phyloP scores from a whole-genome alignment of 1,140 invertebrate species.

The Pogonomyrmex barbatus region DNA sequence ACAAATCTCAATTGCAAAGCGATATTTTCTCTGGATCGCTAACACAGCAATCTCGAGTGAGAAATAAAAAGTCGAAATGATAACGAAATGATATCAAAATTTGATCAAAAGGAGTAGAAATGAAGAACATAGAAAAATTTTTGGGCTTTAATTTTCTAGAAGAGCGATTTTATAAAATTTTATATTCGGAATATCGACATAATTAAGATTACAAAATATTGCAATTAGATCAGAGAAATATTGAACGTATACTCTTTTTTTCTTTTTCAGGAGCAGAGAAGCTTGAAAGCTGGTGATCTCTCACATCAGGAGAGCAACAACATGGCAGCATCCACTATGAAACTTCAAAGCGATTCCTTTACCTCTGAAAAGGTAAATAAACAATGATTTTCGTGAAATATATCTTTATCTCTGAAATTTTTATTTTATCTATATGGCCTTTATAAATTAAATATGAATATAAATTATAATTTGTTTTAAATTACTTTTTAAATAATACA shows the following conservation, averaged over 20 bases:
- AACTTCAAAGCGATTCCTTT: constrained; percentile 94
- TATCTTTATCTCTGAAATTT: too few species aligned
- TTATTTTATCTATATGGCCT: too few species aligned
- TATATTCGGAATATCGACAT: too few species aligned
- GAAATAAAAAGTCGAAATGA: too few species aligned
- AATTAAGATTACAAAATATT: neutral
- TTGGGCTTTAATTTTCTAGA: neutral
- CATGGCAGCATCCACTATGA: constrained; percentile 91
- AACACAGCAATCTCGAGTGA: neutral
- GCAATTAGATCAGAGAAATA: neutral
- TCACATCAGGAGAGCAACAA: constrained; percentile 94
- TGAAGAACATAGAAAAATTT: too few species aligned
- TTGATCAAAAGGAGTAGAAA: too few species aligned
- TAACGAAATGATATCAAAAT: too few species aligned
- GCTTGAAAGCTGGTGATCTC: constrained; percentile 93
- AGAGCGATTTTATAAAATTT: neutral
- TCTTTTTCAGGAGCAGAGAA: constrained; percentile 90
- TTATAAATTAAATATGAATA: too few species aligned
- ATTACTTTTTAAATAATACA: too few species aligned
- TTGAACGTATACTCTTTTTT: constrained; percentile 66
- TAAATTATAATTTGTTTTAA: too few species aligned
- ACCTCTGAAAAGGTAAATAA: constrained; percentile 90
- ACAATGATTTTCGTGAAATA: neutral
- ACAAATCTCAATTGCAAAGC: neutral
- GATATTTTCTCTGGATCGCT: neutral